phyloP scores from a whole-genome alignment of 2,888 invertebrate species.

The Pharmacophagus antenor region DNA sequence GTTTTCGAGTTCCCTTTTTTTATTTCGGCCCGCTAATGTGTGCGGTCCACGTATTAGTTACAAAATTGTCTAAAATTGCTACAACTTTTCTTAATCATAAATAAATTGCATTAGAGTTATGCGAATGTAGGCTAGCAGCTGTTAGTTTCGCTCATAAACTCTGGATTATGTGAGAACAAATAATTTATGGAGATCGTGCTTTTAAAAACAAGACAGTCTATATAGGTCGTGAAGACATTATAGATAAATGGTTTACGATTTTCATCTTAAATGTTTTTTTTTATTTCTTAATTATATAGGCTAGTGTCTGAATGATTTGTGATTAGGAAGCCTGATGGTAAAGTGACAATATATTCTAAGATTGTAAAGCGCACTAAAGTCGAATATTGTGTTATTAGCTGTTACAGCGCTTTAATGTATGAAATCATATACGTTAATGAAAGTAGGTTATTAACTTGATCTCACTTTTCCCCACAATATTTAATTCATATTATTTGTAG shows the following conservation, averaged over 20 bases:
- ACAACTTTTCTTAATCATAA: conserved; percentile 54
- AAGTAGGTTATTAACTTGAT: too few species aligned
- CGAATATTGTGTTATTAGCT: too few species aligned
- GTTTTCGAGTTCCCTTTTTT: conserved; percentile 47
- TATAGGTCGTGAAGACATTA: conserved; percentile 22
- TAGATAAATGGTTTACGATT: conserved; percentile 12
- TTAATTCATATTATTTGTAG: too few species aligned
- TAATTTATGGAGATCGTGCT: conserved; percentile 27
- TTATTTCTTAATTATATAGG: too few species aligned
- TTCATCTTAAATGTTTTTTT: conserved; percentile 2
- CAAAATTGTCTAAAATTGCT: conserved; percentile 53
- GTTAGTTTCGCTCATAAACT: conserved; percentile 35
- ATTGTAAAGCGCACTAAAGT: too few species aligned
- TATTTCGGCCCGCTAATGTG: conserved; percentile 47
- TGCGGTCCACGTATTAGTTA: conserved; percentile 55
- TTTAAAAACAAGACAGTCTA: conserved; percentile 19
- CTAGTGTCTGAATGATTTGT: too few species aligned
- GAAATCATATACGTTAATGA: too few species aligned
- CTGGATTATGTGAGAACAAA: conserved; percentile 21
- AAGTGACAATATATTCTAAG: too few species aligned
- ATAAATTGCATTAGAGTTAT: conserved; percentile 50
- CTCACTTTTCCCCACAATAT: too few species aligned
- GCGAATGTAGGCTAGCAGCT: conserved; percentile 47
- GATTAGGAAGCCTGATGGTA: too few species aligned
- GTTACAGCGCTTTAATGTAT: too few species aligned